These are phyloP conservation scores for Gulo gulo DNA, from an alignment of 2,113 vertebrate genomes.

Conservation along the genomic window DNA sequence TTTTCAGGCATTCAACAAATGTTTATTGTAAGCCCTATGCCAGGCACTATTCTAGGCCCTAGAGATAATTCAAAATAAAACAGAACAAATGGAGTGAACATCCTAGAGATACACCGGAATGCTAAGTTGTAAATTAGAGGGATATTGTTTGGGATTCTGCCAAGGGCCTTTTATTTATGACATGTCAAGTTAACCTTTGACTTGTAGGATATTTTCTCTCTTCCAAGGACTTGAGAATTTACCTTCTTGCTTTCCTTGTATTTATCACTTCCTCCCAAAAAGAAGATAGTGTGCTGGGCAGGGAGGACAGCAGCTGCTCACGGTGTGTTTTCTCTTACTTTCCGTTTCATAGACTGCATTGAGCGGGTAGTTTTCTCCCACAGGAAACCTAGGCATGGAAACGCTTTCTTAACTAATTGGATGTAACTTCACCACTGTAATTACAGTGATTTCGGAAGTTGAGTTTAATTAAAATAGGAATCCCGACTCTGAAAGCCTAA, in stretches of 20 bases:
- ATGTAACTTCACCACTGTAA: slow-evolving; percentile 31
- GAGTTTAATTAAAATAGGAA: slow-evolving; percentile 54
- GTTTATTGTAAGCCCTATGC: not conserved
- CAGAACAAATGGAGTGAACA: not conserved
- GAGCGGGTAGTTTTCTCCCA: slow-evolving; percentile 21
- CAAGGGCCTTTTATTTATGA: not conserved
- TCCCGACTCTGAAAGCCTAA: slow-evolving; percentile 34
- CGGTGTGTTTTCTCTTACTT: not conserved
- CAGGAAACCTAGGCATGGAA: slow-evolving; percentile 32
- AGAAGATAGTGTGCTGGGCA: not conserved
- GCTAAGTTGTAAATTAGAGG: slow-evolving; percentile 37
- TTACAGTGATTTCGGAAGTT: not conserved
- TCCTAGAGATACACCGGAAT: not conserved
- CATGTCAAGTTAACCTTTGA: slow-evolving; percentile 35
- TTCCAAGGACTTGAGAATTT: slow-evolving; percentile 46
- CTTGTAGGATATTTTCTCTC: slow-evolving; percentile 39
- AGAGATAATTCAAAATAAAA: slow-evolving; percentile 3
- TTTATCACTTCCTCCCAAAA: slow-evolving; percentile 24
- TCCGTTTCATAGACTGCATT: not conserved
- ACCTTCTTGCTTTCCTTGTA: not conserved
- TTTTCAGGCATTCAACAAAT: slow-evolving; percentile 2
- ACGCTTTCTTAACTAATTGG: slow-evolving; percentile 10
- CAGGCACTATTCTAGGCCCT: not conserved
- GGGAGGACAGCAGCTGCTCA: not conserved
- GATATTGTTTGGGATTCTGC: not conserved